Evolutionary conservation across 1,140 invertebrate species (phyloP).

Genomic region (Eubasilissa regina): DNA sequence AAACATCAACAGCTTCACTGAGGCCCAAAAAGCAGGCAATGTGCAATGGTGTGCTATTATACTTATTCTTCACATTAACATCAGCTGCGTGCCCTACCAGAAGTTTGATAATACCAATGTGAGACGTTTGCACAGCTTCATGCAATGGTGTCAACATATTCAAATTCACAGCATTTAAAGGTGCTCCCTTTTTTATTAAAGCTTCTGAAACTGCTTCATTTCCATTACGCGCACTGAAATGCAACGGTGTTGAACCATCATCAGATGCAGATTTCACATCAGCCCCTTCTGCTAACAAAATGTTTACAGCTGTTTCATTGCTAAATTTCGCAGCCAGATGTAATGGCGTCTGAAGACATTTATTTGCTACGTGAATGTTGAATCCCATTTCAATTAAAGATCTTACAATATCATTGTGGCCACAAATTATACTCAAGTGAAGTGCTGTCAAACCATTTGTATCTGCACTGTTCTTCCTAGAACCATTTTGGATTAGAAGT

Average conservation of each 20-base stretch:
- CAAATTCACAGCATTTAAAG: not conserved
- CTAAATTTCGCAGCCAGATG: constrained; percentile 93
- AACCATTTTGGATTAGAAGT: not conserved
- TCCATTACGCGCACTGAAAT: constrained; percentile 72
- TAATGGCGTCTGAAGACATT: constrained; percentile 85
- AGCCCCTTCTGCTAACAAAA: constrained; percentile 85
- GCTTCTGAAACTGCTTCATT: not conserved
- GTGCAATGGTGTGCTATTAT: not conserved
- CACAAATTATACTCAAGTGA: not conserved
- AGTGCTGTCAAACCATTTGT: not conserved
- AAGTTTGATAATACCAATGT: not conserved
- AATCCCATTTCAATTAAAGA: not conserved
- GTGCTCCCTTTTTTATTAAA: not conserved
- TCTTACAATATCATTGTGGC: not conserved
- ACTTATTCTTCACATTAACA: not conserved
- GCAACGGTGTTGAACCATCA: constrained; percentile 93
- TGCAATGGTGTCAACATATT: not conserved
- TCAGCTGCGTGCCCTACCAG: not conserved
- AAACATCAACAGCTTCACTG: not conserved
- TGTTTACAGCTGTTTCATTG: constrained; percentile 84
- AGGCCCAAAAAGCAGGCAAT: not conserved
- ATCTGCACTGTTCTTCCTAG: not conserved
- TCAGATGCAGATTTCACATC: constrained; percentile 86
- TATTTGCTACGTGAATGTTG: constrained; percentile 83
- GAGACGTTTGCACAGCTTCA: not conserved